Base-by-base conservation (phyloP, 2,797 vertebrate genomes). In the Acanthurus leucopareius region DNA sequence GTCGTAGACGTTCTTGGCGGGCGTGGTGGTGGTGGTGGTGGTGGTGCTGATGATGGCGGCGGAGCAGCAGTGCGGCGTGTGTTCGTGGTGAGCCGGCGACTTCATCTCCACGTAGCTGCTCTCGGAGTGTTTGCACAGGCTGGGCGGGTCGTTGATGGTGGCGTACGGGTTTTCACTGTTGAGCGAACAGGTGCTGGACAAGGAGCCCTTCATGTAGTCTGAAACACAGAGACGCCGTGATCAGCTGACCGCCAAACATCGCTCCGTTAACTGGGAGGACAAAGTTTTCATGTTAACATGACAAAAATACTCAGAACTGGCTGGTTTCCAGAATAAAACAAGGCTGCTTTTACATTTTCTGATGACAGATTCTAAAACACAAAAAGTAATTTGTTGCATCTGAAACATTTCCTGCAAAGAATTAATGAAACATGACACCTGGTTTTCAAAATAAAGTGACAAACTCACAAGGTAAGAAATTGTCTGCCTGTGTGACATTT, bases 71-170 rank as follows among this genome's bases (percentile, higher is more conserved):
- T 95, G 96, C 0, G 95, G 85, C 82, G 93, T 54, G 73, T 90
- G 89, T 0, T 97, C 95, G 15, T 89, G 96, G 94, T 94, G 97
- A 62, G 93, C 94, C 38, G 98, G 97, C 0, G 97, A 98, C 88
- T 98, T 98, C 98, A 99, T 99, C 94, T 99, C 98, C 94, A 98
- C 97, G 13, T 99, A 99, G 95, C 97, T 98, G 97, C 96, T 97
- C 95, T 99, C 98, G 0, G 96, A 94, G 95, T 97, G 97, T 92
- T 97, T 99, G 91, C 96, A 96, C 68, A 94, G 77, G 22, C 89
- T 89, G 2, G 97, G 97, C 0, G 96, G 96, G 89, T 99, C 98
- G 82, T 95, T 97, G 91, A 99, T 99, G 94, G 98, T 99, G 91
- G 98, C 97, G 4, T 99, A 99, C 9, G 98, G 98, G 90, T 98